A percentile compares a stretch with the other conserved stretches of the same genome.
phyloP scores from a whole-genome alignment of 2,888 invertebrate species.

The Drosophila prolongata region DNA sequence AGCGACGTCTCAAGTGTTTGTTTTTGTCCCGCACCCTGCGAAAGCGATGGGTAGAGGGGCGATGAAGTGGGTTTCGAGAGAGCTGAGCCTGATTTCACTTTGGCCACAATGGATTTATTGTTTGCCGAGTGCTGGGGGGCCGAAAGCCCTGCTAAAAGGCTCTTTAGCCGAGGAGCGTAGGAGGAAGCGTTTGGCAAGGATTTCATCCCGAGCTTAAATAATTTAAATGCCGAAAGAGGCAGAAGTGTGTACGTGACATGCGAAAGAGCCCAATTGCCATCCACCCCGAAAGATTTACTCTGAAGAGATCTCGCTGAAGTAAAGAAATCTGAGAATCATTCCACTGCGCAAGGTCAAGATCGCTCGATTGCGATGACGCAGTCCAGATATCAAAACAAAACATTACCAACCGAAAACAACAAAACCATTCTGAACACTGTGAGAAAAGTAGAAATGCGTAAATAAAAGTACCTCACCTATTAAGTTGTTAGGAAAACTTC shows the following conservation, averaged over 20 bases:
- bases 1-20: slow-evolving; percentile 73
- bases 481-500: background rate
- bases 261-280: slow-evolving; percentile 5
- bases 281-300: background rate
- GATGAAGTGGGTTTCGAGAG: slow-evolving; percentile 74
- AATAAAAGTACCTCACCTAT: background rate
- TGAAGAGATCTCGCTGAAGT: background rate
- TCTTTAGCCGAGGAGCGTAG: slow-evolving; percentile 32
- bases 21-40: slow-evolving; percentile 38
- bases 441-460: background rate
- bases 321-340: slow-evolving; percentile 4
- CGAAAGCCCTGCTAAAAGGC: slow-evolving; percentile 46
- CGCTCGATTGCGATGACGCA: slow-evolving; percentile 3
- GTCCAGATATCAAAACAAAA: slow-evolving; percentile 2
- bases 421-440: slow-evolving; percentile 5
- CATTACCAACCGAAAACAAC: slow-evolving; percentile 2
- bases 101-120: slow-evolving; percentile 80
- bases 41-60: slow-evolving; percentile 27
- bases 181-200: slow-evolving; percentile 31
- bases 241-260: slow-evolving; percentile 37
- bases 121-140: slow-evolving; percentile 54
- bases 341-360: slow-evolving; percentile 28
- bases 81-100: slow-evolving; percentile 77
- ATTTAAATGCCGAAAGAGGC: slow-evolving; percentile 33
- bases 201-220: slow-evolving; percentile 36